Conservation (phyloP, 37 sponge, comb jelly and placozoan genomes). For the Bolinopsis microptera region DNA sequence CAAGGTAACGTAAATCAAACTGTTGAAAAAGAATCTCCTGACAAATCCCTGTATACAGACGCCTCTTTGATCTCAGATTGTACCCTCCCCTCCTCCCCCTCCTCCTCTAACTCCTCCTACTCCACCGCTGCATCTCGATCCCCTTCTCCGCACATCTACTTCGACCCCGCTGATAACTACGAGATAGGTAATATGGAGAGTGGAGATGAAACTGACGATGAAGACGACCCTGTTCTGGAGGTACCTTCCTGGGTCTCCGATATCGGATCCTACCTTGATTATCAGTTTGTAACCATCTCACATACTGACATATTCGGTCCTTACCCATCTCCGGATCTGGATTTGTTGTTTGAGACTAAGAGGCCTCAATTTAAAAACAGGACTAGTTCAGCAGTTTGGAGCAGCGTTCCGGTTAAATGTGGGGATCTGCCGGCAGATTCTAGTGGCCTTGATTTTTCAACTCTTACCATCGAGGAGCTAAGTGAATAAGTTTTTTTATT, state of each 20-base stretch:
- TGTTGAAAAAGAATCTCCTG: background rate
- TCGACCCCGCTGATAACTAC: conserved; percentile 53
- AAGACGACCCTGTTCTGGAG: background rate
- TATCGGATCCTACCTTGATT: background rate
- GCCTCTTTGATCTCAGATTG: conserved; percentile 2
- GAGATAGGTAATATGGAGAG: background rate
- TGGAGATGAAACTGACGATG: conserved; percentile 33
- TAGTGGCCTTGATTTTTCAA: conserved; percentile 4
- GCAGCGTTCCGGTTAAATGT: background rate
- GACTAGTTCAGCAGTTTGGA: conserved; percentile 34
- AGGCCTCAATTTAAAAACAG: conserved; percentile 7
- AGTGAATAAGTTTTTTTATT: conserved; percentile 17
- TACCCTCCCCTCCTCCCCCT: background rate
- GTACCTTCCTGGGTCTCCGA: conserved; percentile 48
- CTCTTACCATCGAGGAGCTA: conserved; percentile 4
- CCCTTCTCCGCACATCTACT: background rate
- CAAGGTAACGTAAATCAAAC: background rate
- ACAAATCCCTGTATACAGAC: background rate
- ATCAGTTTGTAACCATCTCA: background rate
- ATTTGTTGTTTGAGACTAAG: background rate
- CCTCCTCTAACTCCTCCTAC: background rate
- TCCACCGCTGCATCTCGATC: background rate
- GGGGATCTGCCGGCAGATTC: background rate
- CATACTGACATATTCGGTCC: background rate
- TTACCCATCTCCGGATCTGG: conserved; percentile 28